These are phyloP conservation scores for Dipodomys spectabilis DNA, from an alignment of 2,113 vertebrate species.

Conservation along the genomic window DNA sequence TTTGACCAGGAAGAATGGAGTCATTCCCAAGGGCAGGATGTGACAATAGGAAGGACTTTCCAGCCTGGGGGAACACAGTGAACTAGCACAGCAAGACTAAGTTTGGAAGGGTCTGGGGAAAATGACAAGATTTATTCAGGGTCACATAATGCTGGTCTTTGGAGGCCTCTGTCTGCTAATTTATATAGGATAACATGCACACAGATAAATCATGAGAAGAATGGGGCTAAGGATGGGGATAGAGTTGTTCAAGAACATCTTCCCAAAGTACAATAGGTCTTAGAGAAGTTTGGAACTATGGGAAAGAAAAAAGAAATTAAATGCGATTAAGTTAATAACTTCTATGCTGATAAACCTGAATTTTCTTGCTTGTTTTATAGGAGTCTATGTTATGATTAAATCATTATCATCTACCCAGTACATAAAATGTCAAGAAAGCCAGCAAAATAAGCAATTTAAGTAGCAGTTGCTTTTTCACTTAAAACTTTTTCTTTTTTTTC, in stretches of 20 bases:
- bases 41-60: not conserved
- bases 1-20: not conserved
- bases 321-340: not conserved
- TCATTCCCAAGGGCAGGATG: not conserved
- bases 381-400: not conserved
- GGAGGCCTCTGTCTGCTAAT: not conserved
- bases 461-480: not conserved
- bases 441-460: constrained; percentile 38
- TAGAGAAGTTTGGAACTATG: not conserved
- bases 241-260: constrained; percentile 14
- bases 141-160: not conserved
- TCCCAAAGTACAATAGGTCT: not conserved
- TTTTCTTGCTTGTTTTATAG: constrained; percentile 3
- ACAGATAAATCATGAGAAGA: not conserved
- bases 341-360: constrained; percentile 10
- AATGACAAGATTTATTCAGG: not conserved
- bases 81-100: not conserved
- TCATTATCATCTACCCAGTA: not conserved
- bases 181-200: constrained; percentile 5
- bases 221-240: not conserved
- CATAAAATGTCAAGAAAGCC: constrained; percentile 2
- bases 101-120: not conserved
- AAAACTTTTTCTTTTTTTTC: not conserved
- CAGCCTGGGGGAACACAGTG: not conserved
- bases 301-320: not conserved